These are phyloP conservation scores for Margaritifera margaritifera DNA, from an alignment of 2,888 invertebrate species.

Conservation along the genomic window DNA sequence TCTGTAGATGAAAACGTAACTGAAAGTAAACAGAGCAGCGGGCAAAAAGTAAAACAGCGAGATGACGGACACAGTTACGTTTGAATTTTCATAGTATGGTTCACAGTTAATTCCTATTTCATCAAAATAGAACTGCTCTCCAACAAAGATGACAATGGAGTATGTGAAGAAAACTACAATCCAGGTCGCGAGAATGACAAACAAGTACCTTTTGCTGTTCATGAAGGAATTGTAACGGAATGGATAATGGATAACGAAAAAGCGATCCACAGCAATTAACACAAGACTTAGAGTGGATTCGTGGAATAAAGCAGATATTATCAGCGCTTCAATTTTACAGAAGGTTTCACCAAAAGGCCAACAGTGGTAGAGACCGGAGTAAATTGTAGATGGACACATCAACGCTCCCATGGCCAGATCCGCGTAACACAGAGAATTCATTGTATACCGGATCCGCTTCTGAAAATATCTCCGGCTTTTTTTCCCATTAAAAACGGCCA, in stretches of 20 bases:
- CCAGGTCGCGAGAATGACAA: conserved; percentile 34
- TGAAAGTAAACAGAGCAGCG: conserved; percentile 30
- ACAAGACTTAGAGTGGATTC: conserved; percentile 40
- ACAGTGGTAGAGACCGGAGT: conserved; percentile 36
- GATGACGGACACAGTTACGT: conserved; percentile 35
- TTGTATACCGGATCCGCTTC: conserved; percentile 33
- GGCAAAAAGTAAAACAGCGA: conserved; percentile 39
- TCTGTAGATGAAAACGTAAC: conserved; percentile 36
- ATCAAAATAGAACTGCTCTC: conserved; percentile 42
- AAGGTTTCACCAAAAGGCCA: conserved; percentile 40
- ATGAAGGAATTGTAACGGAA: conserved; percentile 30
- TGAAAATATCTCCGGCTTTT: conserved; percentile 27
- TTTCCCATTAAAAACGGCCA: conserved; percentile 33
- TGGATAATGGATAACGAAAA: conserved; percentile 33
- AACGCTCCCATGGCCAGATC: conserved; percentile 38
- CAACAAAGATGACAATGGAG: conserved; percentile 34
- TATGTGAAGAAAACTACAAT: conserved; percentile 29
- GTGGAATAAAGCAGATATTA: conserved; percentile 40
- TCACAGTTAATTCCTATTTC: conserved; percentile 44
- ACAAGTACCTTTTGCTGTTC: conserved; percentile 31
- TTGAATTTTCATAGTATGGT: conserved; percentile 37
- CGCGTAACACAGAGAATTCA: conserved; percentile 41
- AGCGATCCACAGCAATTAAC: conserved; percentile 39
- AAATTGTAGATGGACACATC: conserved; percentile 35
- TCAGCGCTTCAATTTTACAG: conserved; percentile 38